Evolutionary conservation across 2,797 vertebrate genomes (phyloP), one percentile per base, ranked within the genome.

Genomic region (Lutjanus argentimaculatus): DNA sequence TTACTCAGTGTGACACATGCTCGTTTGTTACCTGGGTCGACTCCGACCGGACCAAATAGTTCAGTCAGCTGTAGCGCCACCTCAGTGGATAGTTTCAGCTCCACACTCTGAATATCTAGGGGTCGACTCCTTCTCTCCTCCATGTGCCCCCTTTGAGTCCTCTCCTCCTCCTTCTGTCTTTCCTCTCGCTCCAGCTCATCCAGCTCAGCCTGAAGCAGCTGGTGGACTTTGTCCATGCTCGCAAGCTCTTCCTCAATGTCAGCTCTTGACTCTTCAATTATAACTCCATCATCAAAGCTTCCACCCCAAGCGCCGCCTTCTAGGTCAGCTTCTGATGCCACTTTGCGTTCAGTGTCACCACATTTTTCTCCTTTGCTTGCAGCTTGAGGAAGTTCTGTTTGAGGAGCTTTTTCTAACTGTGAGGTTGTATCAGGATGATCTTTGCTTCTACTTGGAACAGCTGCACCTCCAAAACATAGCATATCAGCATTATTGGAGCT

Each of bases 41-140:
- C 88, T 77, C 98, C 99, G 69, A 99, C 97, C 49, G 98, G 97
- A n/a, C 99, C 99, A 89, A 99, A 99, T 84, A 99, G 96, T 84
- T 99, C 99, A 75, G 92, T 97, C 43, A 99, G 93, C 36, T 99
- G 98, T 55, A 99, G 90, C 5, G 98, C 99, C 91, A 99, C 88
- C 87, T 99, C 99, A 49, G 98, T 97, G 79, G 98, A 95, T 17
- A 99, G 95, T 65, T 96, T 96, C 71, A 99, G 92, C 83, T 99
- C 98, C 79, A 99, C 88, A 45, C 96, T 96, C 87, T 97, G 95
- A 90, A 99, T 98, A 71, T 93, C 93, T 87, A 99, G 85, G 65
- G 96, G 88, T 46, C 62, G 58, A 46, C 64, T 84, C 65, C 74
- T 72, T 53, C 84, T 91, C 64, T 91, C 74, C 45, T 81, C 72